Evolutionary conservation across 2,113 vertebrate genomes (phyloP), one percentile per base, ranked within the genome.

Genomic region (Camelus dromedarius): DNA sequence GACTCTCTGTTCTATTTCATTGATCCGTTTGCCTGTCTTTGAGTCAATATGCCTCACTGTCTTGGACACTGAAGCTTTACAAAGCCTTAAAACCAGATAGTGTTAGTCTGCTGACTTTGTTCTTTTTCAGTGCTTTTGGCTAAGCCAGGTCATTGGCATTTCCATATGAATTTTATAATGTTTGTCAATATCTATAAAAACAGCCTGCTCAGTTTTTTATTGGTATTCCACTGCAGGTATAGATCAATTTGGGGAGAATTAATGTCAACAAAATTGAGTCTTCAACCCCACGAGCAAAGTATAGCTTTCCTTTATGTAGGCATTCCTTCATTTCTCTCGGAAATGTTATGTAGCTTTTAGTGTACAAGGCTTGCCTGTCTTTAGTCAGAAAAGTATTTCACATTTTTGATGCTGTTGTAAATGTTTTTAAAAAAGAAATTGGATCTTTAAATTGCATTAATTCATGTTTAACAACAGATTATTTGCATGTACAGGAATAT

Each of bases 401-500:
- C 72, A 76, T 70, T 95, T 67, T 83, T 72, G 8, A 64, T 56
- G 13, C 20, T 64, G n/a, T 80, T 69, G 42, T 73, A 89, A 89
- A 60, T 66, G 42, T 73, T 52, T 83, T 73, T 92, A 35, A 19
- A 58, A 52, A 46, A 85, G 14, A 84, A 77, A 90, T 35, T 70
- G 3, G 8, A 69, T 62, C 73, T 89, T 96, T 26, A 84, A 82
- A 64, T 50, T 87, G 13, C 18, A 80, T 93, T 96, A 80, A 52
- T 92, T 95, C 73, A 77, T 84, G 96, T 98, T 91, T 95, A 98
- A 98, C 95, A 73, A 81, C 15, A 96, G 66, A 48, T 84, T 90
- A 67, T 75, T 60, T 95, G 67, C 89, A 0, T 22, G 89, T 86
- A 88, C 73, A 81, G 67, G 89, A 92, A 88, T 81, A 54, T 88